Evolutionary conservation across 2,888 invertebrate species (phyloP).

Genomic region (Himalopsyche japonica): DNA sequence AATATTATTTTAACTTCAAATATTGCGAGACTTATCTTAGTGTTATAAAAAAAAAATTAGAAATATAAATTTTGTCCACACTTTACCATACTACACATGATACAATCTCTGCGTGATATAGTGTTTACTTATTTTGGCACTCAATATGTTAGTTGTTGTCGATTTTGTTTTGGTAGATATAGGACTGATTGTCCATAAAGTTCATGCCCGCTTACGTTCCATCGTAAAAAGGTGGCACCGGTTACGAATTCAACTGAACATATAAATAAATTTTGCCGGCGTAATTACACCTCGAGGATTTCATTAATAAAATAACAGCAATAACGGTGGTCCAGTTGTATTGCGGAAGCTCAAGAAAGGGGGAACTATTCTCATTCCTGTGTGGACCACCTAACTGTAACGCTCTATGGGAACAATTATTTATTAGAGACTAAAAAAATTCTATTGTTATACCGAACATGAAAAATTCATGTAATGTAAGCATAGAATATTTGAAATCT

Average conservation of each 20-base stretch:
- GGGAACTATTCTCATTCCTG: neutral
- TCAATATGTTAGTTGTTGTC: neutral
- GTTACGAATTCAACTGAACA: neutral
- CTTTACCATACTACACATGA: too few species aligned
- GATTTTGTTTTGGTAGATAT: neutral
- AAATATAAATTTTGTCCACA: too few species aligned
- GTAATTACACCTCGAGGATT: neutral
- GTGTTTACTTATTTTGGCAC: neutral
- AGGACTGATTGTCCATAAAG: neutral
- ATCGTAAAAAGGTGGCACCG: neutral
- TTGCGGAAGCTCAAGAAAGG: neutral
- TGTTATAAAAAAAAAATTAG: too few species aligned
- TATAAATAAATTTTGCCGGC: neutral
- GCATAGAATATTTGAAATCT: too few species aligned
- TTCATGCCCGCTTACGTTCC: neutral
- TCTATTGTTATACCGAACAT: too few species aligned
- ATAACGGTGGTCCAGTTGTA: neutral
- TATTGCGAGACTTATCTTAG: too few species aligned
- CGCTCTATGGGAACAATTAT: too few species aligned
- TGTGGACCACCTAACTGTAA: neutral
- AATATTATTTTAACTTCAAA: too few species aligned
- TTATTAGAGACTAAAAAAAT: too few species aligned
- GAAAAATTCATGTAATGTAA: too few species aligned
- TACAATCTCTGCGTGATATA: neutral
- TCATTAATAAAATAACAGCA: slow-evolving; percentile 8